Percentiles rank a stretch among this genome's conserved stretches.
Evolutionary conservation across 2,888 invertebrate species (phyloP).

Genomic region (Agrotis exclamationis): DNA sequence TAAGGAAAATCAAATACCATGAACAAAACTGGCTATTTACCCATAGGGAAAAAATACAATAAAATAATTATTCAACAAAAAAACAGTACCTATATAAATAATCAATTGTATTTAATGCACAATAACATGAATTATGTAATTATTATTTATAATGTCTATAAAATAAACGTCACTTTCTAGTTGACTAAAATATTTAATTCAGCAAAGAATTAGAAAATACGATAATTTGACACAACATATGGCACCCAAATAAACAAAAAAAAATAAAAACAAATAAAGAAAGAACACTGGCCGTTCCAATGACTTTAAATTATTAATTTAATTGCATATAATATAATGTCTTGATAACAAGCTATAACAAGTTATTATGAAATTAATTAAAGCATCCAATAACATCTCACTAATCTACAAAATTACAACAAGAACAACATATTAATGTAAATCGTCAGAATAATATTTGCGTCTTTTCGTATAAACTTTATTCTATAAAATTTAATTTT

Average conservation of each 20-base stretch:
- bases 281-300: too few relatives aligned
- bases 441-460: slow-evolving; percentile 37
- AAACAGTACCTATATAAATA: too few relatives aligned
- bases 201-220: too few relatives aligned
- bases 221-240: too few relatives aligned
- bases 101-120: too few relatives aligned
- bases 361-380: not conserved
- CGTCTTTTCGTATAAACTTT: not conserved
- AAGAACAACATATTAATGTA: slow-evolving; percentile 13
- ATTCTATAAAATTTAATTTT: slow-evolving; percentile 12
- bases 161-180: not conserved
- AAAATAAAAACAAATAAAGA: too few relatives aligned
- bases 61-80: too few relatives aligned
- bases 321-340: not conserved
- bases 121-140: not conserved
- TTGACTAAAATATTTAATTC: too few relatives aligned
- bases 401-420: slow-evolving; percentile 2
- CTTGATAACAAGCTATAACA: not conserved
- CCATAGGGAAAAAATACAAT: too few relatives aligned
- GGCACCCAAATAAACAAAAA: too few relatives aligned
- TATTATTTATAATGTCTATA: not conserved
- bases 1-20: not conserved
- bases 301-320: too few relatives aligned
- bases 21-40: not conserved
- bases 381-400: slow-evolving; percentile 7